phyloP scores from a whole-genome alignment of 1,140 invertebrate species.

The Platorchestia sp. region DNA sequence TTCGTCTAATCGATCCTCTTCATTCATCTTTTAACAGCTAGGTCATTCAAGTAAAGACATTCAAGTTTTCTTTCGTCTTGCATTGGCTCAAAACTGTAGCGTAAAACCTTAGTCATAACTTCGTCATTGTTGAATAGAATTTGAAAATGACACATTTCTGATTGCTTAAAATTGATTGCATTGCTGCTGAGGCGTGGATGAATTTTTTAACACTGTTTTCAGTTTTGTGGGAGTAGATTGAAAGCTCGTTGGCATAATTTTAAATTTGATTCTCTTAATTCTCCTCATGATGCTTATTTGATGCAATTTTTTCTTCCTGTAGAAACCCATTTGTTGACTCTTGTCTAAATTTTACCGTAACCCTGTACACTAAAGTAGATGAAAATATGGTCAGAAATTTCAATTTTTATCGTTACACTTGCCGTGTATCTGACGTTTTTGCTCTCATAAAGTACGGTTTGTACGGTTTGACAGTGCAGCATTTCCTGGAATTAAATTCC shows the following conservation, averaged over 20 bases:
- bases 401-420: background rate
- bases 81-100: background rate
- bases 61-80: background rate
- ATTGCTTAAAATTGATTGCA: too few relatives aligned
- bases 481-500: background rate
- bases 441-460: background rate
- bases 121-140: background rate
- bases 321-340: background rate
- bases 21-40: background rate
- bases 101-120: background rate
- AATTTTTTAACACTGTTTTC: background rate
- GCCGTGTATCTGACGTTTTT: background rate
- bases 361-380: too few relatives aligned
- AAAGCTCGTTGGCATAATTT: background rate
- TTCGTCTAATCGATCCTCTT: background rate
- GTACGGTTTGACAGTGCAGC: background rate
- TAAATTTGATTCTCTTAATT: background rate
- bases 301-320: background rate
- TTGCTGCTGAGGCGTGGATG: background rate
- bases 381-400: background rate
- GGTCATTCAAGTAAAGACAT: too few relatives aligned
- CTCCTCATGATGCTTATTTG: background rate
- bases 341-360: background rate
- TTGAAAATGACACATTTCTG: background rate
- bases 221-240: background rate